Evolutionary conservation across 1,140 invertebrate genomes (phyloP), one percentile per base, ranked within the genome.

Genomic region (Eurosta solidaginis): DNA sequence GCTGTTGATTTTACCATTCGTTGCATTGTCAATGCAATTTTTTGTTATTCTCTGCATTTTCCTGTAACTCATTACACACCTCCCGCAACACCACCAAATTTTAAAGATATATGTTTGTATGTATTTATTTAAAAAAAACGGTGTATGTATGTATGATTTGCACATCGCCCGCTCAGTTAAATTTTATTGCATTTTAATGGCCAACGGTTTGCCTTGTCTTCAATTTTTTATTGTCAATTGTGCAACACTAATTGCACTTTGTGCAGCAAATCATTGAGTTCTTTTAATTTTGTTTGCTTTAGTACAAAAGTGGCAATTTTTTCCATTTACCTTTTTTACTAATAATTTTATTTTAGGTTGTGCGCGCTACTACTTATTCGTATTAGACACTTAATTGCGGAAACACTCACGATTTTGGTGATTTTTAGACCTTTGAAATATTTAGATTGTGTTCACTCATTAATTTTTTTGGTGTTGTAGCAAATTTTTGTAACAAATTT

Each of bases 191-290:
- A 17, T n/a, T 59, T 59, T 59, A 59, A 59, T 59, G 14, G 17
- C 14, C 54, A 59, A 33, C 29, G 54, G 29, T 59, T 59, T 25
- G 27, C 54, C 22, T 40, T 10, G 14, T n/a, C n/a, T n/a, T 20
- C n/a, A 68, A 22, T 68, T 68, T 36, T 68, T 68, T 42, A 68
- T 68, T 68, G 33, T 3, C 20, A 68, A 40, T 68, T 68, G 33
- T 40, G 36, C 59, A 68, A 68, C 20, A 20, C 59, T 68, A 68
- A 68, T 68, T 68, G 59, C 33, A 36, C 59, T 42, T 59, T 59
- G 54, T 29, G 14, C 25, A 7, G 7, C 52, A 59, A 33, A 59
- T 36, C 33, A 20, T 6, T 40, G 59, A 22, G 7, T 68, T 20
- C 33, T 68, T 29, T 68, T 68, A 20, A 14, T 63, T 54, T 54